Conservation (phyloP, 2,888 invertebrate genomes). For the Drosophila cognata region DNA sequence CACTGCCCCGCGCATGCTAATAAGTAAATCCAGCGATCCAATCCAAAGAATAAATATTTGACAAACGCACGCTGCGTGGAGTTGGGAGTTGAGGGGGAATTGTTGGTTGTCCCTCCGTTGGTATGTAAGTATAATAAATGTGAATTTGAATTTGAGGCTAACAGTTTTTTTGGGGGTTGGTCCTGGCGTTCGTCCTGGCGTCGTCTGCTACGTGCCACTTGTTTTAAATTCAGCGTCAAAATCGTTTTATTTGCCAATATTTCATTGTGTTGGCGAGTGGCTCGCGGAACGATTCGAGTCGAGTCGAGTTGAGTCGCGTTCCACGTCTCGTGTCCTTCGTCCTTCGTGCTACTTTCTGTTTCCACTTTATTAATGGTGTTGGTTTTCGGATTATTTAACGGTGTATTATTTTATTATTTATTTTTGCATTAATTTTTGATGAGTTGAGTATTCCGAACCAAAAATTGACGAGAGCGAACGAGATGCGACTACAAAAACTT, state of each 20-base stretch:
- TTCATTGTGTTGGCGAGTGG: constrained; percentile 72
- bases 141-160: constrained; percentile 73
- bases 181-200: constrained; percentile 21
- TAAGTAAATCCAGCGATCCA: constrained; percentile 81
- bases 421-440: constrained; percentile 82
- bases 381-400: constrained; percentile 83
- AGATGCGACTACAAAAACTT: constrained; percentile 44
- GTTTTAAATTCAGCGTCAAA: constrained; percentile 84
- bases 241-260: constrained; percentile 83
- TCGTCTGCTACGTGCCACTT: constrained; percentile 76
- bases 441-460: constrained; percentile 43
- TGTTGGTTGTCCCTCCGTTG: constrained; percentile 34
- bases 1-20: constrained; percentile 77
- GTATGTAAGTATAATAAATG: constrained; percentile 80
- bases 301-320: not conserved
- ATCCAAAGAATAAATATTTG: constrained; percentile 82
- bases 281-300: constrained; percentile 32
- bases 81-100: not conserved
- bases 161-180: constrained; percentile 41
- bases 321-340: not conserved
- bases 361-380: constrained; percentile 82
- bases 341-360: constrained; percentile 27
- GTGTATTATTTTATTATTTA: constrained; percentile 83
- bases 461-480: constrained; percentile 40
- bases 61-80: constrained; percentile 69